Evolutionary conservation across 2,888 invertebrate genomes (phyloP), one percentile per base, ranked within the genome.

Genomic region (Oegoconia quadripuncta): DNA sequence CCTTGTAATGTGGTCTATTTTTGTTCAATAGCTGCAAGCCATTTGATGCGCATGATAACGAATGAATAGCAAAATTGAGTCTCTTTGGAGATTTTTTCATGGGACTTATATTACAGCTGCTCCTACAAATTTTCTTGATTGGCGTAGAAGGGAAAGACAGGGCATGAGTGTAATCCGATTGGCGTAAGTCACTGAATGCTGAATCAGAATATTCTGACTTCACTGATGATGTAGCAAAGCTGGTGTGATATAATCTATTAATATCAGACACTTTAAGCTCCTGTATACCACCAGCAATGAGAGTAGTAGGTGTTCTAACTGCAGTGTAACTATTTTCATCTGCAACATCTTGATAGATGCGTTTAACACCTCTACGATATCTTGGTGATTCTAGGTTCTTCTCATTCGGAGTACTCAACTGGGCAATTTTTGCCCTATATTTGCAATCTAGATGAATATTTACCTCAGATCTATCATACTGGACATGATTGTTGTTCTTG

Each of bases 61-160:
- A 77, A 53, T 86, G 83, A 44, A 74, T 81, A 3, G 67, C 61
- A 61, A 81, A 82, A 42, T 72, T 74, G 15, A 79, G 64, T 49
- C 72, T 78, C 48, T 70, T 81, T 2, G 65, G 65, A 42, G 79
- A 74, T 58, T 63, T 78, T 37, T 58, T 69, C 34, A 73, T 69
- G 1, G 80, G 75, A 39, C 73, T 77, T 37, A 66, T 50, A 39
- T 65, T 75, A 50, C 81, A 80, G 49, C 69, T 77, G 41, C 58
- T 65, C 49, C 50, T 65, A 34, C 72, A 73, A 7, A 53, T 49
- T 51, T 65, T 75, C 49, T 87, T 87, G 15, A 84, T 64, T 42
- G 86, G 86, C 52, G 86, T 87, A 29, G 76, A 69, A 41, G 86
- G 86, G 48, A 78, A 79, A 30, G 73, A 58, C 28, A 61, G 45